Base-by-base conservation (phyloP, 2,888 invertebrate species). In the Scaptomyza caliginosa region DNA sequence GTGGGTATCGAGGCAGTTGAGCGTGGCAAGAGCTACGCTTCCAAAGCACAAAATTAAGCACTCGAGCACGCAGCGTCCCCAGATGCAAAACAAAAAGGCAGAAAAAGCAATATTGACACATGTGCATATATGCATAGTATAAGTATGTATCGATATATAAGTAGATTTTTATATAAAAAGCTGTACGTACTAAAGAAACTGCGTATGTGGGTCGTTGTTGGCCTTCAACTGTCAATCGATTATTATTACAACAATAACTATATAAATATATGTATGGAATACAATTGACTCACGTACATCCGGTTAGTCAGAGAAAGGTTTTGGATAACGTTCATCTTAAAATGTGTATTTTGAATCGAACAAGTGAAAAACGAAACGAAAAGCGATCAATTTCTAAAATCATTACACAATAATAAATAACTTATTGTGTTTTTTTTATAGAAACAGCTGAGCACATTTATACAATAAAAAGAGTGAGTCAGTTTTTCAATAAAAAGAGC, bases 161-260 rank as follows among this genome's bases (percentile, higher is more conserved):
- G 34, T 11, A 36, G 10, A 23, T 11, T 11, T n/a, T 32, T 28
- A 23, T 51, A 52, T 24, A 43, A 40, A 36, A 10, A n/a, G 24
- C 28, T 34, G 28, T 45, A 19, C 28, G 51, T 42, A 67, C 45
- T 26, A 62, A 60, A 51, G 50, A 73, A 36, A 63, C 62, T 62
- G 69, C 51, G 62, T 74, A 71, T 74, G 79, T 74, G 55, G 77
- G 69, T 66, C 58, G 75, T 40, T 52, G 60, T 50, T 60, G 79
- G 74, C 79, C 79, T 81, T 80, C 67, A 72, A 66, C 72, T 60
- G 71, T 34, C 66, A 67, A 78, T 80, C 72, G 85, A 81, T 74
- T 65, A 46, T 45, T 58, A 45, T 10, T 43, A 34, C 39, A 34
- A 16, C 26, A 40, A 48, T 36, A n/a, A 28, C 17, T 19, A 8